Conservation (phyloP, 2,888 invertebrate genomes). For the Phlogophora meticulosa region DNA sequence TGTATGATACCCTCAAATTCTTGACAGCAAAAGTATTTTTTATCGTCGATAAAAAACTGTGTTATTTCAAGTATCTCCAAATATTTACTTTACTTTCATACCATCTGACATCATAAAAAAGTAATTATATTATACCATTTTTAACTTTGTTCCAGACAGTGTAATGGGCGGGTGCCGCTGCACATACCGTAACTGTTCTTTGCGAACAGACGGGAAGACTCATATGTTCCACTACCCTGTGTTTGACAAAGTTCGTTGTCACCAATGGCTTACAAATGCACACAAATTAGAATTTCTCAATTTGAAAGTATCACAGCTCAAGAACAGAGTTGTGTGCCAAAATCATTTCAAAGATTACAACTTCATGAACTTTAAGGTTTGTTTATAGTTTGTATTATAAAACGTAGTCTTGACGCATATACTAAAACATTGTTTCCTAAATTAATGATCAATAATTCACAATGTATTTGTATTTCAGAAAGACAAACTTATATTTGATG, state of each 20-base stretch:
- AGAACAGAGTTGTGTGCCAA: conserved; percentile 92
- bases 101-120: neutral
- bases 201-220: conserved; percentile 87
- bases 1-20: neutral
- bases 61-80: neutral
- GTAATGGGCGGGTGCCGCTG: conserved; percentile 92
- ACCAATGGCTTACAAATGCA: conserved; percentile 91
- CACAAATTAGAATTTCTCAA: conserved; percentile 88
- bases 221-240: conserved; percentile 93
- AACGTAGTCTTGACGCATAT: too few relatives aligned
- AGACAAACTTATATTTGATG: conserved; percentile 89
- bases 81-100: neutral
- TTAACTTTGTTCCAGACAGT: conserved; percentile 7
- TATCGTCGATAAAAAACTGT: neutral
- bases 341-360: conserved; percentile 90
- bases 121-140: neutral
- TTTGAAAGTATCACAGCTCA: conserved; percentile 90
- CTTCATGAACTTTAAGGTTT: conserved; percentile 90
- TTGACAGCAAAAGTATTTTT: neutral
- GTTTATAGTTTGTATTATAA: conserved; percentile 39
- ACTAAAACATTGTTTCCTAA: too few relatives aligned
- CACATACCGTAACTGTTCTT: conserved; percentile 89
- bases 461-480: conserved; percentile 78
- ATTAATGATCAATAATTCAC: too few relatives aligned
- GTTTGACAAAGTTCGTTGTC: conserved; percentile 91